Base-by-base conservation (phyloP, 2,888 invertebrate species). In the Belgica antarctica region DNA sequence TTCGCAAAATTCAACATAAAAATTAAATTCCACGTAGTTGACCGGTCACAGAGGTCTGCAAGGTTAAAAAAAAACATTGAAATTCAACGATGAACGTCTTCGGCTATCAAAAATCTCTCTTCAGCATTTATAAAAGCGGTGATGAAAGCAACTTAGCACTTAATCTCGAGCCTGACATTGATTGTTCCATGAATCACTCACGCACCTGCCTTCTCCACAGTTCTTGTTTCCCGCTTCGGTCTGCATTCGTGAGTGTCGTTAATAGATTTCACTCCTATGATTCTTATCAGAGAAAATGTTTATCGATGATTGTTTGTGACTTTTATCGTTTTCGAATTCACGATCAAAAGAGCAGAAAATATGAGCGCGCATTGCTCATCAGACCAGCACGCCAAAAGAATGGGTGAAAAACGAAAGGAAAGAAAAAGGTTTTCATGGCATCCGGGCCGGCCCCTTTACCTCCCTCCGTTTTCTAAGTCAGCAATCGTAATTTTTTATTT, bases 401-500 rank as follows among this genome's bases (percentile, higher is more conserved):
- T 31, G 34, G 12, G 34, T 31, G 34, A 31, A 31, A 31, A 31
- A 31, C 34, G 34, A 31, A 31, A 5, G n/a, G n/a, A n/a, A n/a
- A n/a, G n/a, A n/a, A 31, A 12, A 31, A 31, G 34, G 34, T 31
- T 31, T 31, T 31, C 34, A 31, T 31, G 12, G 12, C 34, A 31
- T 31, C 34, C 5, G 5, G 5, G 34, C 34, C 34, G 5, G 5
- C 34, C 12, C 34, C 12, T 22, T 52, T 52, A 2, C 17, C n/a
- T n/a, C 52, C 52, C 52, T 31, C 31, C 31, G 31, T 31, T 31
- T 4, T n/a, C n/a, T n/a, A 31, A 31, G 12, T 31, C 12, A 41
- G 41, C 15, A 52, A 52, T 22, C 52, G n/a, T 52, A 52, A 52
- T 52, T 52, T 52, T 52, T 52, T 52, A 52, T 52, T 52, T n/a